Base-by-base conservation (phyloP, 2,888 invertebrate genomes). In the Drosophila prolongata region DNA sequence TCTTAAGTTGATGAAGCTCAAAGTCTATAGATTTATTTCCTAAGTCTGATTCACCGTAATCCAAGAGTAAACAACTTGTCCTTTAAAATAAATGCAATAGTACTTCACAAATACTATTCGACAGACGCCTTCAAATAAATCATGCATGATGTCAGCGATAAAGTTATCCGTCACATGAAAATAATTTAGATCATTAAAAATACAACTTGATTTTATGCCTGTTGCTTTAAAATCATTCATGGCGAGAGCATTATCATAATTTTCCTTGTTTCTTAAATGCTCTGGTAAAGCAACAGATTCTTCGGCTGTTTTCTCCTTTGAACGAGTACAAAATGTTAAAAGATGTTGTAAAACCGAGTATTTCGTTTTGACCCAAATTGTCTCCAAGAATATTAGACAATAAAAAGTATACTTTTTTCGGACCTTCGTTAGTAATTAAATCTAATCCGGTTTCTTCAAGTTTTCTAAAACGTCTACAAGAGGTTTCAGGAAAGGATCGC, bases 61-160 rank as follows among this genome's bases (percentile, higher is more conserved):
- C 19, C 6, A 44, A 19, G 2, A 19, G 19, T 44, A 13, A 24
- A 13, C 6, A 44, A 3, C 13, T 24, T 19, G 11, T 13, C 43
- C 6, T 44, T 44, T 13, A 19, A 19, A 19, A 44, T 44, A 44
- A 24, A 13, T 19, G 19, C 13, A 44, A 19, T 6, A 44, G 13
- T 11, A 44, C 43, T 6, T 44, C 43, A 13, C 19, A 44, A 11
- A 44, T 44, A 11, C 11, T 19, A 11, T 44, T 19, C 43, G 19
- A 10, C 43, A 44, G 10, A 44, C 19, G 19, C 43, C 43, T 19
- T 44, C 13, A 19, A 13, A 19, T 6, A 44, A 11, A 44, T 44
- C 43, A 19, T 44, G 43, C 43, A 43, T 44, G 3, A 44, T 44
- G 9, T 44, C 43, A 11, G 19, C 43, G 19, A 44, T 44, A 44